Evolutionary conservation across 2,888 invertebrate genomes (phyloP).

Genomic region (Entomobrya multifasciata): DNA sequence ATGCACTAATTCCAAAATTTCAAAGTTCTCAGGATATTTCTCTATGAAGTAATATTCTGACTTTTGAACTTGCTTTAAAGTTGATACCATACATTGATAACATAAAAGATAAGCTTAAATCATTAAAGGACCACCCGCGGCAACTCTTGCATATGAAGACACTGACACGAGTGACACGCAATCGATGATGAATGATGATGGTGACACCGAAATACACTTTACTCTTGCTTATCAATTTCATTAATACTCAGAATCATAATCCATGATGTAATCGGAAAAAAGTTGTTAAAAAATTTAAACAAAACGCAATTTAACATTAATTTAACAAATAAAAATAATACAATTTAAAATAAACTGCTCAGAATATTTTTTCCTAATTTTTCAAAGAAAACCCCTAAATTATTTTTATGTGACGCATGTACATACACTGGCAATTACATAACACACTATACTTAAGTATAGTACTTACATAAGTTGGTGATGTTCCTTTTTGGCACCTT

Average conservation of each 20-base stretch:
- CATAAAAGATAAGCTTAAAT: background rate
- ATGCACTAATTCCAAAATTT: conserved; percentile 8
- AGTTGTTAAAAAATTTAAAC: background rate
- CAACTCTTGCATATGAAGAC: background rate
- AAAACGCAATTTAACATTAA: background rate
- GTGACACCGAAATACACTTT: too few species aligned
- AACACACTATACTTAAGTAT: background rate
- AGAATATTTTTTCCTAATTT: background rate
- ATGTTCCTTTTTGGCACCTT: conserved; percentile 7
- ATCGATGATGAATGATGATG: too few species aligned
- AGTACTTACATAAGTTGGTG: background rate
- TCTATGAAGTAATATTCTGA: background rate
- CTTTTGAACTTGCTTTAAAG: conserved; percentile 24
- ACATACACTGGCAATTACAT: too few species aligned
- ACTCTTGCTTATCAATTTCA: too few species aligned
- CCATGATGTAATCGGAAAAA: conserved; percentile 15
- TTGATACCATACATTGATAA: background rate
- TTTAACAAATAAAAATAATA: too few species aligned
- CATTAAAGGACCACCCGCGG: conserved; percentile 3
- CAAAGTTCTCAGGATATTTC: background rate
- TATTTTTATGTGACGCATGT: background rate
- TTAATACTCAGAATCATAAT: too few species aligned
- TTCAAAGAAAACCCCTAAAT: too few species aligned
- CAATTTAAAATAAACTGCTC: too few species aligned
- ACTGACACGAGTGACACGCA: too few species aligned